Base-by-base conservation (phyloP, 2,113 vertebrate genomes). In the Oreotrochilus melanogaster region DNA sequence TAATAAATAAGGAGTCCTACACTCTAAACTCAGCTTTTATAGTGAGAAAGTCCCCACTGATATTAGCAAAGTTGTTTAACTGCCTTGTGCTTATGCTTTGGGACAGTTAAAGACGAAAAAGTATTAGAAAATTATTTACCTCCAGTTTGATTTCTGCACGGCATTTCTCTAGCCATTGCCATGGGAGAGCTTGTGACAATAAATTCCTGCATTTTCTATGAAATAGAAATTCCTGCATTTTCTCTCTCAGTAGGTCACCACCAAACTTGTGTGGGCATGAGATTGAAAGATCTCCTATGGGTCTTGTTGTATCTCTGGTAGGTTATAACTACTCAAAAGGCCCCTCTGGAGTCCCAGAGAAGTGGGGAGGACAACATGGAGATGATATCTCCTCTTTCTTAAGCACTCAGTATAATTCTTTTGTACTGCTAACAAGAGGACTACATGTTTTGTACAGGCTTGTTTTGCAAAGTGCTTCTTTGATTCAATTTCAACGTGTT, bases 401-500 rank as follows among this genome's bases (percentile, higher is more conserved):
- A 69, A 91, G 28, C 3, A 22, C 8, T 53, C 25, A 5, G 15
- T 42, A n/a, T 7, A 50, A 48, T 57, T 91, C 16, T 72, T 89
- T 89, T 88, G 5, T 72, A n/a, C 60, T 93, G 39, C 25, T 94
- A 91, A 81, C 75, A 57, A 95, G 42, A 89, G 70, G 85, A 35
- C 18, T 0, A 1, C 3, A 8, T 16, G 11, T 75, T 92, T 95
- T 75, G n/a, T 74, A 78, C 61, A 56, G 48, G 30, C 19, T 72
- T 76, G 71, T 90, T 93, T 74, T 84, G 60, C 74, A 79, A 88
- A 90, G 74, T 90, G 66, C 23, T 89, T 21, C 60, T 96, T 93
- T 95, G 70, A 82, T 91, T 85, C 70, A 72, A 75, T 75, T 89
- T 85, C 70, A 75, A 85, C 1, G 0, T 69, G 73, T 61, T 91